Conservation (phyloP, 2,888 invertebrate species). For the Rhamnusium bicolor region DNA sequence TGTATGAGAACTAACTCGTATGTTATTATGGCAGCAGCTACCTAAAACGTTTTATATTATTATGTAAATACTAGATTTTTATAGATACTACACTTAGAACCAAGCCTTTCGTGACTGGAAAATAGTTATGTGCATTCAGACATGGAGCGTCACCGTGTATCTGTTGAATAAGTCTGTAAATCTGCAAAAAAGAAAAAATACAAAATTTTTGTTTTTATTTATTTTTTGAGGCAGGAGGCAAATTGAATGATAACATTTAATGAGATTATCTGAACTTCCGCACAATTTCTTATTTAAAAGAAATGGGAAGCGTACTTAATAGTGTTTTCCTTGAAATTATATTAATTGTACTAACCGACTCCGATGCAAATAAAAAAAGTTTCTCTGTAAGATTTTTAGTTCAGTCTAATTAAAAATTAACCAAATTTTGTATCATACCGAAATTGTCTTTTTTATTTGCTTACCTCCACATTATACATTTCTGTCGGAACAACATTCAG, state of each 20-base stretch:
- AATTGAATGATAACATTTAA: not conserved
- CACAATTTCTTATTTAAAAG: not conserved
- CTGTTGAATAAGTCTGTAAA: constrained; percentile 52
- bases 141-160: constrained; percentile 53
- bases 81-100: constrained; percentile 56
- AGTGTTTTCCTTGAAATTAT: not conserved
- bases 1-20: constrained; percentile 60
- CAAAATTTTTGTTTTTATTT: too few species aligned
- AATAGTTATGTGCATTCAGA: constrained; percentile 59
- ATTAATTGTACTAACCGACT: not conserved
- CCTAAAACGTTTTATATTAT: constrained; percentile 38
- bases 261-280: not conserved
- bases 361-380: too few species aligned
- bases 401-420: too few species aligned
- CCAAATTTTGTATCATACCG: too few species aligned
- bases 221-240: not conserved
- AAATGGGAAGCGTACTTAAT: not conserved
- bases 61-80: not conserved
- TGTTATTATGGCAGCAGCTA: constrained; percentile 59
- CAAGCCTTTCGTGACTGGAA: constrained; percentile 58
- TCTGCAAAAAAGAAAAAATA: constrained; percentile 6
- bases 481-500: constrained; percentile 77
- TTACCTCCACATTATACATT: constrained; percentile 77
- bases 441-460: not conserved
- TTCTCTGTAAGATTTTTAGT: too few species aligned